Conservation (phyloP, 2,888 invertebrate species). For the Onchidella celtica region DNA sequence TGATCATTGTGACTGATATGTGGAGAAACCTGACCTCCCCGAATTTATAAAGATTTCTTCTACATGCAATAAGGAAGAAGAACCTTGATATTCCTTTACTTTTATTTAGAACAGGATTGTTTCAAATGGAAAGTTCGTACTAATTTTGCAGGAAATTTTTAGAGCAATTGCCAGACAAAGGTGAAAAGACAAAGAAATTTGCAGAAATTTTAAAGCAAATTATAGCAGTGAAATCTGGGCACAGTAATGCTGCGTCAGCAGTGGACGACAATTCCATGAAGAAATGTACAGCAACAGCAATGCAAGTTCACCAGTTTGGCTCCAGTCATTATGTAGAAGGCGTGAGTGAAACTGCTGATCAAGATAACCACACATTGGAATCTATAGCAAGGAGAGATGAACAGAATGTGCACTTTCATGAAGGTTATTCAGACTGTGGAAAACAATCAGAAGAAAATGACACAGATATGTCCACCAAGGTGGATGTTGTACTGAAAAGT, state of each 20-base stretch:
- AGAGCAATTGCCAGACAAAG: conserved; percentile 57
- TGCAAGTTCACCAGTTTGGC: too few species aligned
- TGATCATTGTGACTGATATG: background rate
- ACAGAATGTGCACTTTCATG: background rate
- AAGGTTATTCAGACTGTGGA: background rate
- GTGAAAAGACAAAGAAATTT: conserved; percentile 53
- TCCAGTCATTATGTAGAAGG: too few species aligned
- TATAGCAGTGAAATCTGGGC: conserved; percentile 34
- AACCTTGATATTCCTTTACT: too few species aligned
- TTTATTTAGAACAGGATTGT: too few species aligned
- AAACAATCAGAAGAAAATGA: background rate
- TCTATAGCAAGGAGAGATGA: background rate
- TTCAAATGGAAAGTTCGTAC: background rate
- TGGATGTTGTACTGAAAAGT: too few species aligned
- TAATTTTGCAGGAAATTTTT: conserved; percentile 55
- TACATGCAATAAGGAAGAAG: too few species aligned
- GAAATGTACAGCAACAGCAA: too few species aligned
- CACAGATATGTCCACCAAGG: background rate
- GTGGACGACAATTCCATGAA: too few species aligned
- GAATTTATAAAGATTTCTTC: too few species aligned
- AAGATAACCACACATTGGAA: background rate
- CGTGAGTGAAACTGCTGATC: background rate
- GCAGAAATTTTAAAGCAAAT: conserved; percentile 35
- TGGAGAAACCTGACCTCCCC: too few species aligned
- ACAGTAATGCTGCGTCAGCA: too few species aligned